Conservation (phyloP, 2,113 vertebrate genomes). For the Takifugu flavidus region DNA sequence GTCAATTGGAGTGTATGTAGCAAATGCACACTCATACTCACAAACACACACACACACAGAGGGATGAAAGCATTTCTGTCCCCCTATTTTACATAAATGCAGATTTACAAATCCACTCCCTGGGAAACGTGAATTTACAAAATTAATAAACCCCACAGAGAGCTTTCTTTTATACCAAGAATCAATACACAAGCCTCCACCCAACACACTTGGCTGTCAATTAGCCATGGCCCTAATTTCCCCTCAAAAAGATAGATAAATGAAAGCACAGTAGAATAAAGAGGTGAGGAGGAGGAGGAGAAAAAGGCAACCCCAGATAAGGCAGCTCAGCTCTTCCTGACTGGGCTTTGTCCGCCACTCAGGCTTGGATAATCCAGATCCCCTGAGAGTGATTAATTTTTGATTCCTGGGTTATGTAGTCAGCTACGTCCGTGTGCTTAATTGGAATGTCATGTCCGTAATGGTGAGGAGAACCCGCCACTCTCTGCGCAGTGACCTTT, state of each 20-base stretch:
- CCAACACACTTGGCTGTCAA: conserved; percentile 52
- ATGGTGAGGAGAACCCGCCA: conserved; percentile 47
- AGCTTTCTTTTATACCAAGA: conserved; percentile 31
- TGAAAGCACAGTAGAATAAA: conserved; percentile 26
- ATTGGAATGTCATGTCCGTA: conserved; percentile 64
- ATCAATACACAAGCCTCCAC: conserved; percentile 51
- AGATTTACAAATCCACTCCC: conserved; percentile 52
- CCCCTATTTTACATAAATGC: conserved; percentile 28
- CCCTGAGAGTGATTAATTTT: conserved; percentile 65
- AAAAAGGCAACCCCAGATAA: conserved; percentile 21
- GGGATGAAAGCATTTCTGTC: no score
- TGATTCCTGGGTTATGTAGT: conserved; percentile 56
- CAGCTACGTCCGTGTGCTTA: conserved; percentile 57
- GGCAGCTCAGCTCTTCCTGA: conserved; percentile 53
- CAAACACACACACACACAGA: no score
- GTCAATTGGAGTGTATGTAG: no score
- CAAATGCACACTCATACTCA: no score
- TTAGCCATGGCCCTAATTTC: conserved; percentile 64
- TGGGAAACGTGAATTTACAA: conserved; percentile 30
- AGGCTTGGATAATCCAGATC: conserved; percentile 54
- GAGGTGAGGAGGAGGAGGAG: background rate
- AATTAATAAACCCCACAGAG: conserved; percentile 65
- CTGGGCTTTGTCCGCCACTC: conserved; percentile 49
- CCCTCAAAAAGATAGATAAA: conserved; percentile 28
- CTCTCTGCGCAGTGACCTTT: conserved; percentile 57